These are phyloP conservation scores for Scolopax rusticola DNA, from an alignment of 2,797 vertebrate species.

Conservation along the genomic window DNA sequence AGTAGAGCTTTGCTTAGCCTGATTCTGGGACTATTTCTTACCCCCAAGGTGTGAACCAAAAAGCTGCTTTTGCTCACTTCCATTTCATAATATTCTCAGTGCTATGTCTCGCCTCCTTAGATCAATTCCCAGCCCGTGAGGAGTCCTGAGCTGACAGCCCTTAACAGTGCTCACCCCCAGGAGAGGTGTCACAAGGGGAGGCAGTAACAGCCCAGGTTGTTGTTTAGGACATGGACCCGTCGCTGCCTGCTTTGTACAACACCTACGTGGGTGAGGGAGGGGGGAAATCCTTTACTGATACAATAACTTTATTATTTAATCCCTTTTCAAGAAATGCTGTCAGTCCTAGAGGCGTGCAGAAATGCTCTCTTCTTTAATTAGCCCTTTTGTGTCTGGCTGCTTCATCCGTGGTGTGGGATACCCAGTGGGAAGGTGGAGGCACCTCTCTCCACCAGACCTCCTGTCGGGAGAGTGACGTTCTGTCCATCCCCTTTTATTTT, in stretches of 20 bases:
- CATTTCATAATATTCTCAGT: background rate
- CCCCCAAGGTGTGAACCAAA: background rate
- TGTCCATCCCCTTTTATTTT: background rate
- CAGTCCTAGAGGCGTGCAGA: background rate
- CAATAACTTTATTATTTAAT: fast-evolving
- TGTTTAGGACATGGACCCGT: background rate
- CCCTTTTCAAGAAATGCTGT: background rate
- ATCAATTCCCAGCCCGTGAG: background rate
- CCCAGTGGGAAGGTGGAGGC: background rate
- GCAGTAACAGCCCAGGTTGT: background rate
- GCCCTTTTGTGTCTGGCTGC: background rate
- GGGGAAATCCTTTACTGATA: background rate
- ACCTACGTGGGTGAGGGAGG: fast-evolving
- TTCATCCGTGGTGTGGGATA: background rate
- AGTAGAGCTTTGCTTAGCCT: slow-evolving; percentile 22
- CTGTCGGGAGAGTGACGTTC: background rate
- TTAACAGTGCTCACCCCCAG: background rate
- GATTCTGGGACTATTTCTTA: slow-evolving; percentile 15
- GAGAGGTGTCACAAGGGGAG: fast-evolving
- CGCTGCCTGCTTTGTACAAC: background rate
- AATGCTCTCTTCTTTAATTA: background rate
- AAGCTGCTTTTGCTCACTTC: slow-evolving; percentile 1
- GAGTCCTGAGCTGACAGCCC: background rate
- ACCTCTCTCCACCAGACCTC: background rate
- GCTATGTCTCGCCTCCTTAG: fast-evolving